Evolutionary conservation across 2,113 vertebrate genomes (phyloP).

Genomic region (Arenaria interpres): DNA sequence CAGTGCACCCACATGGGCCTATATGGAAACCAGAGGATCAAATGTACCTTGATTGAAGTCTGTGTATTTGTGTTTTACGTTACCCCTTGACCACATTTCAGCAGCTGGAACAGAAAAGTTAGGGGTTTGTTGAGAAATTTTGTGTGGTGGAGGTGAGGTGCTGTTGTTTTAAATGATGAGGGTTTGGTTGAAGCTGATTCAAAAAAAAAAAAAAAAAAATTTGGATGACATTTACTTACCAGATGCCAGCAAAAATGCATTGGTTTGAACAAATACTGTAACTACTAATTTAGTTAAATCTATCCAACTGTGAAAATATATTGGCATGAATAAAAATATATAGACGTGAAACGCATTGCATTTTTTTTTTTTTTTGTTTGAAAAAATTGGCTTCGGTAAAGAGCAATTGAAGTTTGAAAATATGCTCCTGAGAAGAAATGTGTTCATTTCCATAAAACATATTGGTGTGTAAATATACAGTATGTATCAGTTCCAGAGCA

Average conservation of each 20-base stretch:
- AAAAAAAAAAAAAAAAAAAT: neutral
- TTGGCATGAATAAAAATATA: conserved; percentile 60
- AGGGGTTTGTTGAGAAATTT: neutral
- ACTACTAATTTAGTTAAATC: conserved; percentile 67
- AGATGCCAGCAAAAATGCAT: conserved; percentile 44
- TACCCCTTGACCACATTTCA: neutral
- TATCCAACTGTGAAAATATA: conserved; percentile 68
- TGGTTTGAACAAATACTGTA: conserved; percentile 61
- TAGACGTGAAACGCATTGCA: conserved; percentile 41
- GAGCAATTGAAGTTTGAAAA: conserved; percentile 69
- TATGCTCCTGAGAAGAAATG: conserved; percentile 53
- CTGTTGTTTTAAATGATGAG: neutral
- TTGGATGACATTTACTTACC: conserved; percentile 26
- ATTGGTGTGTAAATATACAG: conserved; percentile 68
- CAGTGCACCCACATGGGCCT: neutral
- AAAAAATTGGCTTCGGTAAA: conserved; percentile 60
- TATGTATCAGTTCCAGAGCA: conserved; percentile 50
- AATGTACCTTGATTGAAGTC: neutral
- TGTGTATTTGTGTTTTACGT: neutral
- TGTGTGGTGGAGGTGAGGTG: neutral
- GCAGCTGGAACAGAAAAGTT: neutral
- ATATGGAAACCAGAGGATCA: neutral
- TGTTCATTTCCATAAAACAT: conserved; percentile 72
- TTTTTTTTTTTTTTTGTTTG: conserved; percentile 35
- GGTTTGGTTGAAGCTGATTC: neutral